Evolutionary conservation across 2,888 invertebrate species (phyloP).

Genomic region (Hecatera dysodea): DNA sequence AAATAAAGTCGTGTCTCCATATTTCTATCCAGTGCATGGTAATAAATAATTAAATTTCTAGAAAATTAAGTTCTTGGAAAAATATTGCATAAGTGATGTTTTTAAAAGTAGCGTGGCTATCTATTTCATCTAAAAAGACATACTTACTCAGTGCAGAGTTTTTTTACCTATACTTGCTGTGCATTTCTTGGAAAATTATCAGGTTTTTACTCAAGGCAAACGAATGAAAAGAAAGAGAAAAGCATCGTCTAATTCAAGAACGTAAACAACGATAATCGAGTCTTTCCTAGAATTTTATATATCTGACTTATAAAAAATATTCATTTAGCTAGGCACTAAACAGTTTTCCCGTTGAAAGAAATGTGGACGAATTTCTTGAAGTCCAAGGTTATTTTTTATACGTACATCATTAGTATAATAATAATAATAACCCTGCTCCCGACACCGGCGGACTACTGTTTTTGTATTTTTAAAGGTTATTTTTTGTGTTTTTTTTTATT

Average conservation of each 20-base stretch:
- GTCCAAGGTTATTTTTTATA: no score
- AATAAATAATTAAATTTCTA: not conserved
- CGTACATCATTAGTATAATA: no score
- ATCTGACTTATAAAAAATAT: no score
- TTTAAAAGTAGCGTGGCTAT: not conserved
- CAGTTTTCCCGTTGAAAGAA: no score
- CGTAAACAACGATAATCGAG: not conserved
- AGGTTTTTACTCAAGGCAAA: slow-evolving; percentile 9
- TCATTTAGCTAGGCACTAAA: no score
- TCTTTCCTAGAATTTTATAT: not conserved
- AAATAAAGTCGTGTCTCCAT: no score
- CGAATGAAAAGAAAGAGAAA: slow-evolving; percentile 12
- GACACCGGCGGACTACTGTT: no score
- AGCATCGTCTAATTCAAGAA: not conserved
- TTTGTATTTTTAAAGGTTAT: no score
- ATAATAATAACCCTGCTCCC: no score
- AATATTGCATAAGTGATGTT: not conserved
- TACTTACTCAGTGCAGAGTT: slow-evolving; percentile 8
- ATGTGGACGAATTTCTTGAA: no score
- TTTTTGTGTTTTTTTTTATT: no score
- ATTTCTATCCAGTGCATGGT: not conserved
- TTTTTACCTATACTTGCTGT: not conserved
- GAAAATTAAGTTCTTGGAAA: not conserved
- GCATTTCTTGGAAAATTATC: slow-evolving; percentile 2
- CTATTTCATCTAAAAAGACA: not conserved